Conservation (phyloP, 2,113 vertebrate genomes). For the Synchiropus splendidus region DNA sequence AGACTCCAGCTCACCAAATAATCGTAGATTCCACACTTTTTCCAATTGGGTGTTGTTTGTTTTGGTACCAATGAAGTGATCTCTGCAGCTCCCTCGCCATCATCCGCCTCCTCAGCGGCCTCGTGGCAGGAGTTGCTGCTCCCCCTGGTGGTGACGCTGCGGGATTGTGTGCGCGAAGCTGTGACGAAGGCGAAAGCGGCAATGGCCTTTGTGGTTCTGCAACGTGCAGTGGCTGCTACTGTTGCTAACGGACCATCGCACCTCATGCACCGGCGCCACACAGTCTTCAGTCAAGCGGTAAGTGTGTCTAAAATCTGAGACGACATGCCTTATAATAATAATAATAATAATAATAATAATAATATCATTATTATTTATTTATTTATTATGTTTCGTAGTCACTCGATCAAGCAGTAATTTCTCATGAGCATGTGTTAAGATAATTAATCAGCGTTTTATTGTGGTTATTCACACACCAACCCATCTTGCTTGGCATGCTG, state of each 20-base stretch:
- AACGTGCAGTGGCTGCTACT: conserved; percentile 69
- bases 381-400: too few relatives aligned
- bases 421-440: too few relatives aligned
- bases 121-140: conserved; percentile 82
- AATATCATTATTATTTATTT: too few relatives aligned
- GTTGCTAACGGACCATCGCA: conserved; percentile 55
- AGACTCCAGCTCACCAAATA: conserved; percentile 31
- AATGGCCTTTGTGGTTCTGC: conserved; percentile 81
- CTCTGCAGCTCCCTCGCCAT: conserved; percentile 7
- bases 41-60: not conserved
- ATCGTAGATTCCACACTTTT: conserved; percentile 7
- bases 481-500: too few relatives aligned
- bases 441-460: too few relatives aligned
- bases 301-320: conserved; percentile 31
- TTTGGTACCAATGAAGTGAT: not conserved
- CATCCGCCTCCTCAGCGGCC: not conserved
- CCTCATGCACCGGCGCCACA: conserved; percentile 73
- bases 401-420: too few relatives aligned
- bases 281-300: conserved; percentile 87
- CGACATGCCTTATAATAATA: too few relatives aligned
- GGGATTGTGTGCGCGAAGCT: conserved; percentile 82
- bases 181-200: conserved; percentile 70
- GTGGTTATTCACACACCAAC: too few relatives aligned
- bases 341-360: too few relatives aligned
- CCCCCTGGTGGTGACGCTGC: conserved; percentile 75